Evolutionary conservation across 2,113 vertebrate species (phyloP), one percentile per base, ranked within the genome.

Genomic region (Grus americana): DNA sequence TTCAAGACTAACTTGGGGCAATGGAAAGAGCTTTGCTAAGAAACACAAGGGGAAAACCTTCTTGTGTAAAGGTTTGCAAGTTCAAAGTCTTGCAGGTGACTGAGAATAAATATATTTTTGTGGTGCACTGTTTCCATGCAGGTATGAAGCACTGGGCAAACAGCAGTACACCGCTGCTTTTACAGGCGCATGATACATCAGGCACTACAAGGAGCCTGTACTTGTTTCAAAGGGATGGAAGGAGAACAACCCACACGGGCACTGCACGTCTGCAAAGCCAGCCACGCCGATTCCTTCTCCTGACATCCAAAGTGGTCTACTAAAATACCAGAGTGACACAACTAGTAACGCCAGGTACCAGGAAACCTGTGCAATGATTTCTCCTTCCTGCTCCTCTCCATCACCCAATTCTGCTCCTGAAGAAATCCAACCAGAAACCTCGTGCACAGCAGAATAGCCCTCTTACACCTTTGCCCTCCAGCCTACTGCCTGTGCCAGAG

Each of bases 241-340:
- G 36, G 34, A 82, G 27, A 32, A 20, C 2, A 6, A 22, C 22
- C 23, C 24, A 30, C 79, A 61, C 1, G 4, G 23, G 40, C 61
- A 71, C 0, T 3, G 5, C 62, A 18, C 1, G 0, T 5, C 47
- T 54, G 65, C 87, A 78, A 9, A 15, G 78, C 26, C 36, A 71
- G 32, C 17, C 42, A 42, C 50, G 15, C 4, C 1, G 2, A 19
- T 8, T 46, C 72, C 63, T 66, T 4, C 55, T 34, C 4, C 79
- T 42, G 59, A 40, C 27, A 72, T 1, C 79, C 59, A 32, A 14
- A 18, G 47, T 0, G 7, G 5, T 26, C 67, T 50, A 34, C 2
- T 10, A 18, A 18, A 72, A 29, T 3, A 58, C 6, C 47, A 21
- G 26, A 57, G 32, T 15, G 81, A 14, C 91, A 3, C 34, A 62